Percentiles rank a stretch among this genome's conserved stretches.
phyloP scores from a whole-genome alignment of 37 sponge, comb jelly and placozoan genomes.

The Mnemiopsis leidyi region DNA sequence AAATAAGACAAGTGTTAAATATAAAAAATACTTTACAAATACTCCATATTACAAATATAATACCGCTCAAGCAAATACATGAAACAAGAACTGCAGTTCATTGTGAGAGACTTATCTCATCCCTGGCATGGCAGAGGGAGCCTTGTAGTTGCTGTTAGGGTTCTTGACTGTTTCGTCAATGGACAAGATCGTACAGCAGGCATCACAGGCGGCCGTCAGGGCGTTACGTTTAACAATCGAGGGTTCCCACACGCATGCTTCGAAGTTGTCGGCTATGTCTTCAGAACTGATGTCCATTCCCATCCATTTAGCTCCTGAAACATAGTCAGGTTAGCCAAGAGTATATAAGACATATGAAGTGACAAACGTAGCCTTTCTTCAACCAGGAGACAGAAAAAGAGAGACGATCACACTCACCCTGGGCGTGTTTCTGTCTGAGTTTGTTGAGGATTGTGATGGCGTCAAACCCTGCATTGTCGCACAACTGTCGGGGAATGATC shows the following conservation, averaged over 20 bases:
- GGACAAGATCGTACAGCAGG: slow-evolving; percentile 90
- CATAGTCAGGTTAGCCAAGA: too few relatives aligned
- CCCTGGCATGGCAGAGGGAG: slow-evolving; percentile 24
- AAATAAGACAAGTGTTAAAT: not conserved
- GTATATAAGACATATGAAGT: too few relatives aligned
- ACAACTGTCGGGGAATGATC: slow-evolving; percentile 94
- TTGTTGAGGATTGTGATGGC: slow-evolving; percentile 91
- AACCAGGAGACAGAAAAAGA: slow-evolving; percentile 4
- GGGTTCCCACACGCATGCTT: slow-evolving; percentile 97
- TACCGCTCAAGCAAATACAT: not conserved
- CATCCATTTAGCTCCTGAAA: slow-evolving; percentile 88
- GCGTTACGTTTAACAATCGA: slow-evolving; percentile 92
- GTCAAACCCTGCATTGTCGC: slow-evolving; percentile 99
- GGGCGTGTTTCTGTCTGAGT: slow-evolving; percentile 91
- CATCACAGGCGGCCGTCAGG: slow-evolving; percentile 92
- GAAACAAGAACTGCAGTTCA: not conserved
- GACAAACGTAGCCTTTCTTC: not conserved
- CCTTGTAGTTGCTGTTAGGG: slow-evolving; percentile 73
- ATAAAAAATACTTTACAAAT: slow-evolving; percentile 43
- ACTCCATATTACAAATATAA: slow-evolving; percentile 17
- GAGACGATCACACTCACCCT: slow-evolving; percentile 45
- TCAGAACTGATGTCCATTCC: slow-evolving; percentile 95
- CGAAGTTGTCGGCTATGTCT: slow-evolving; percentile 93
- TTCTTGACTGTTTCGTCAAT: slow-evolving; percentile 98
- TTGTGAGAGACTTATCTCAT: not conserved